Evolutionary conservation across 30 jellyfish, hydroid and myxozoan species (phyloP).

Genomic region (Chironex yamaguchii): DNA sequence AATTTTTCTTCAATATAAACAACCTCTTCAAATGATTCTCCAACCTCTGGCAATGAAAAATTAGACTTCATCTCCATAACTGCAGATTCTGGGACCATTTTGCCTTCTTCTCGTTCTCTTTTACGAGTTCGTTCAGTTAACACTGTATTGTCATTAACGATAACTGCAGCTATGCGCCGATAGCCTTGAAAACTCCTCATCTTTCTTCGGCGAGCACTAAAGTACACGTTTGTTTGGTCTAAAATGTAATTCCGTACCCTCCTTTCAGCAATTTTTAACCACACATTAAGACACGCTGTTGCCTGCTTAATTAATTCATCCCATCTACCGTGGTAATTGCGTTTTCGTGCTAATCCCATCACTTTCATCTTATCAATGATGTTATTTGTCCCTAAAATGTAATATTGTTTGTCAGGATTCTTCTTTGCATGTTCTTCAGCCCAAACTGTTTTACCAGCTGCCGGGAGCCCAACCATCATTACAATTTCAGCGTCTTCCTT

Average conservation of each 20-base stretch:
- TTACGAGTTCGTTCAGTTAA: slow-evolving; percentile 77
- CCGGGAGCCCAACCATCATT: slow-evolving; percentile 99
- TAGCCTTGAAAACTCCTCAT: slow-evolving; percentile 89
- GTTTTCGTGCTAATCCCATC: slow-evolving; percentile 76
- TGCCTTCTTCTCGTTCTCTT: slow-evolving; percentile 88
- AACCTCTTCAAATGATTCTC: slow-evolving; percentile 94
- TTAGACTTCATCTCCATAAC: slow-evolving; percentile 96
- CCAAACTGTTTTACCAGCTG: slow-evolving; percentile 95
- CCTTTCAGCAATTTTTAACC: slow-evolving; percentile 85
- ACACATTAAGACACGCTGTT: slow-evolving; percentile 76
- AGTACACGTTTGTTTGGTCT: slow-evolving; percentile 97
- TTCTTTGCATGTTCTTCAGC: slow-evolving; percentile 84
- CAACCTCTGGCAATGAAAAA: slow-evolving; percentile 91
- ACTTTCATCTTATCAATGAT: slow-evolving; percentile 92
- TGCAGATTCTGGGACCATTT: slow-evolving; percentile 89
- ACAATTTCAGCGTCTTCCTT: slow-evolving; percentile 92
- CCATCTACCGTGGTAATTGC: slow-evolving; percentile 99
- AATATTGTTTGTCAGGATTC: slow-evolving; percentile 82
- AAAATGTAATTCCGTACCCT: slow-evolving; percentile 86
- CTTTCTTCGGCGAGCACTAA: slow-evolving; percentile 92
- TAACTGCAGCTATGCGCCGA: slow-evolving; percentile 88
- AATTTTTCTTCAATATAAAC: slow-evolving; percentile 74
- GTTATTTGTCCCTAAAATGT: slow-evolving; percentile 91
- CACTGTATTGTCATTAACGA: slow-evolving; percentile 74
- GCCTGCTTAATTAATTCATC: slow-evolving; percentile 96